Evolutionary conservation across 2,888 invertebrate genomes (phyloP), one percentile per base, ranked within the genome.

Genomic region (Aphodius sticticus): DNA sequence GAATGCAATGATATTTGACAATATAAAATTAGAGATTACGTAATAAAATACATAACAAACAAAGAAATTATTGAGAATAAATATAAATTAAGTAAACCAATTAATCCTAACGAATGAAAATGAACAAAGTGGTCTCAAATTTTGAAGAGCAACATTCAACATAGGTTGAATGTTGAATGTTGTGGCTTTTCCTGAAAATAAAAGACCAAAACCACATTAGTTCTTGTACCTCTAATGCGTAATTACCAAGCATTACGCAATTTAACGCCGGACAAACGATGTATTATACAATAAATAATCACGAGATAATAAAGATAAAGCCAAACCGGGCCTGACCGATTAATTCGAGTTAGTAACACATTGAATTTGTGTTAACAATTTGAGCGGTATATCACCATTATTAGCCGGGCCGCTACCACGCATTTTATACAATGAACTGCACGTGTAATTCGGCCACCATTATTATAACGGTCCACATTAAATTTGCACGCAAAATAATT

Each of bases 291-390:
- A 53, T 53, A 53, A 53, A 53, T 53, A 53, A 53, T 53, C 53
- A 5, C 53, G 9, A 53, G 53, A 53, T 53, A 53, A 53, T 53
- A 53, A 53, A 53, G 53, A 53, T 53, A 53, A 53, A 53, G 53
- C 53, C 53, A 2, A 53, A 53, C 12, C 53, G 53, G 2, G 53
- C 53, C 12, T 53, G 53, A 53, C 53, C 74, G 74, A 74, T 74
- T 74, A 74, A 74, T 74, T 36, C 37, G 74, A 74, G 37, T 74
- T 74, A 74, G 74, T 37, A 74, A 74, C 74, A 74, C 37, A 35
- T 74, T 74, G 74, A 37, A 74, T 74, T 74, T 35, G 74, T 74
- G 74, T 74, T 74, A 74, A 74, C 74, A 74, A 74, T 74, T 74
- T 74, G 36, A 36, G 74, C 74, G 74, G 74, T 74, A 74, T 74